Base-by-base conservation (phyloP, 1,140 invertebrate genomes). In the Pteromalus puparum region DNA sequence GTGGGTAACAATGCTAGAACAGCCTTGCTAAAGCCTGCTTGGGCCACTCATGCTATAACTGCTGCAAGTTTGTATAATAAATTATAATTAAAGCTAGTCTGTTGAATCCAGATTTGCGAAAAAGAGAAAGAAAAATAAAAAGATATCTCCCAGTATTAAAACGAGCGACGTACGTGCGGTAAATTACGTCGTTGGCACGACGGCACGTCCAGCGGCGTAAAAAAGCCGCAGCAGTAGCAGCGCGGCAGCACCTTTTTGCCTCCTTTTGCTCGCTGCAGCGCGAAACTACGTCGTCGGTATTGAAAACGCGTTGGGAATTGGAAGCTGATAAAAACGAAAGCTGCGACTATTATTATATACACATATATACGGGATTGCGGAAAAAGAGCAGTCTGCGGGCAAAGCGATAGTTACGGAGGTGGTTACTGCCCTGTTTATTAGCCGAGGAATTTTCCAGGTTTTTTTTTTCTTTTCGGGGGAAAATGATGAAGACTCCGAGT, bases 111-210 rank as follows among this genome's bases (percentile, higher is more conserved):
- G n/a, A n/a, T n/a, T n/a, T n/a, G n/a, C n/a, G n/a, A n/a, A n/a
- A n/a, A n/a, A n/a, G 53, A 18, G 18, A 61, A 6, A 6, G 21
- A 18, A 61, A 21, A 61, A 18, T 18, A 18, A 18, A 61, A n/a
- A 4, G 53, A 7, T n/a, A 21, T 5, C 46, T 13, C 42, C 48
- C 72, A 75, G 87, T 86, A 90, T 90, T 91, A 90, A 89, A 91
- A 89, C 88, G 87, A 87, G 86, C 87, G 87, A 84, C 86, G 88
- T 89, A 90, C 87, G 85, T 85, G 87, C 88, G 86, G 89, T 90
- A 90, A 91, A 90, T 90, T 90, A 91, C 89, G 89, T 89, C 89
- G 88, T 88, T 87, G 87, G 86, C 84, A 84, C 84, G 80, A 83
- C 78, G 53, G 53, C 53, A 61, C 53, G 53, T n/a, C 18, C 53